Evolutionary conservation across 2,113 vertebrate genomes (phyloP).

Genomic region (Nestor notabilis): DNA sequence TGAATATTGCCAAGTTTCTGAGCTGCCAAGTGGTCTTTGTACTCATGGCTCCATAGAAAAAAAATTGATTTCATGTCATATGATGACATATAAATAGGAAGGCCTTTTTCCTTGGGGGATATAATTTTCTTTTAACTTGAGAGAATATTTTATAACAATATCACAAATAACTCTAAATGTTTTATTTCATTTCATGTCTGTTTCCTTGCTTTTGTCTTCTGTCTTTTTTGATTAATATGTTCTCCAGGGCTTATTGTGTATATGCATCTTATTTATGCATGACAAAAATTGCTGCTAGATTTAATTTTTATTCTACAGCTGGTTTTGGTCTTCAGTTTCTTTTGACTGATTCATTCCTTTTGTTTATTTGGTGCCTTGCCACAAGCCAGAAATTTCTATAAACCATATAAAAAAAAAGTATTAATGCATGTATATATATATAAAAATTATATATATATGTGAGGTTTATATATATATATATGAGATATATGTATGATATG

Average conservation of each 20-base stretch:
- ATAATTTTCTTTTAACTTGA: conserved; percentile 29
- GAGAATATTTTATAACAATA: conserved; percentile 3
- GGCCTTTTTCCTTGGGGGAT: conserved; percentile 23
- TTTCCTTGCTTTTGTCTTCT: conserved; percentile 20
- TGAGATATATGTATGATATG: background rate
- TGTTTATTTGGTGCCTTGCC: background rate
- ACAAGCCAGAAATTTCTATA: background rate
- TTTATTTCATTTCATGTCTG: conserved; percentile 8
- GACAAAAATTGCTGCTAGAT: background rate
- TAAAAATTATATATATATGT: too few species aligned
- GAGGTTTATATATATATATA: too few species aligned
- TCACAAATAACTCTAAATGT: conserved; percentile 31
- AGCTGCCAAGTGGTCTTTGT: conserved; percentile 5
- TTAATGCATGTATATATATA: background rate
- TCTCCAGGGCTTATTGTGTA: background rate
- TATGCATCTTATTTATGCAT: background rate
- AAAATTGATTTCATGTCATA: conserved; percentile 35
- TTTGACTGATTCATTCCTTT: conserved; percentile 17
- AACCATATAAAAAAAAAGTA: background rate
- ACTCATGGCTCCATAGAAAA: background rate
- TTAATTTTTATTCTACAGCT: conserved; percentile 31
- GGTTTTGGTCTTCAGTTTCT: background rate
- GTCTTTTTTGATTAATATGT: background rate
- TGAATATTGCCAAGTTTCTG: conserved; percentile 4
- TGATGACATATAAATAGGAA: conserved; percentile 43